Evolutionary conservation across 1,140 invertebrate genomes (phyloP), one percentile per base, ranked within the genome.

Genomic region (Drosophila obscura): DNA sequence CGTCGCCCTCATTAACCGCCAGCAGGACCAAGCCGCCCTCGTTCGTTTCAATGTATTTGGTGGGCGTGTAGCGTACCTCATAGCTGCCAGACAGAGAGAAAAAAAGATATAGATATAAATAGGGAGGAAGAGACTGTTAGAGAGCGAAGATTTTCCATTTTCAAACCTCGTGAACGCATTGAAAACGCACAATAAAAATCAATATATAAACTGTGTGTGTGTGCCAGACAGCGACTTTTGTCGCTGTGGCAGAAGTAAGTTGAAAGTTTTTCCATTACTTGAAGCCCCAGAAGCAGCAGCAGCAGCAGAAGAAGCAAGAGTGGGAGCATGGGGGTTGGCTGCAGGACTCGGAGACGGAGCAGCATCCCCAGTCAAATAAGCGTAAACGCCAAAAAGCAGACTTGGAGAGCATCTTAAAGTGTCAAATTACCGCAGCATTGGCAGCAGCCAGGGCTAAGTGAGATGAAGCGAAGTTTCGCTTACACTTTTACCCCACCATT

Each of bases 1-100:
- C 93, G 91, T 96, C 95, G 58, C 93, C 93, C 90, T 96, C 95
- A 58, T 94, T 94, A 52, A 96, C 94, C 35, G 94, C 94, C 77
- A 96, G 90, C 62, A 96, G 92, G n/a, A 96, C 95, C 64, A 96
- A 90, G 0, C 95, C 95, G 74, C 94, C 93, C 83, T 96, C 95
- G 28, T 94, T 94, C 2, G 95, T 96, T 74, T 95, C 93, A 69
- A 96, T 94, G 82, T 95, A 94, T 80, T 95, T 95, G 68, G 95
- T 94, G 85, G 94, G 94, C 76, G 94, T 95, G 77, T 78, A 92
- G 84, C 65, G 90, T 55, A 88, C 90, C 90, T 92, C 85, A 65
- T 92, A 92, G 57, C 91, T 92, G 78, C 49, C 66, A 77, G 22
- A 77, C 13, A 46, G 55, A 50, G 61, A 44, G 7, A 22, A 16